A percentile compares a stretch with the other conserved stretches of the same genome.
Evolutionary conservation across 2,797 vertebrate genomes (phyloP).

Genomic region (Enteromius paludinosus): DNA sequence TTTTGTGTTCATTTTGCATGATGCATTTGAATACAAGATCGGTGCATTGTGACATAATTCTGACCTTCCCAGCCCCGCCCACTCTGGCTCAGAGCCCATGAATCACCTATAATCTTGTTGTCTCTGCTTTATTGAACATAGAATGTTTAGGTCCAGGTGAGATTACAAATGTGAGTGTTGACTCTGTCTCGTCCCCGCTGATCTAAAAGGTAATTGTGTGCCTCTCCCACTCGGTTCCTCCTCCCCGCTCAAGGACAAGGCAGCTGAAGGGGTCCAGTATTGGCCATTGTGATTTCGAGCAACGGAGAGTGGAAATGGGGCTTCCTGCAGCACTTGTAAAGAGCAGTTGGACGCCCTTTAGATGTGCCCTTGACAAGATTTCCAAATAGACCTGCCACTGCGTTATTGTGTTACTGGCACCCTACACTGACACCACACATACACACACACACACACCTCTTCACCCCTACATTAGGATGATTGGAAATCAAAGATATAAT

Average conservation of each 20-base stretch:
- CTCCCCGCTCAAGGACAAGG: conserved; percentile 70
- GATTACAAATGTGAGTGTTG: conserved; percentile 60
- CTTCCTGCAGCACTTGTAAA: conserved; percentile 70
- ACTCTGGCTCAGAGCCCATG: neutral
- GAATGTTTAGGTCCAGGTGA: conserved; percentile 22
- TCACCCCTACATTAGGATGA: conserved; percentile 65
- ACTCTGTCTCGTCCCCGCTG: conserved; percentile 66
- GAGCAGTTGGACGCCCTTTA: conserved; percentile 70
- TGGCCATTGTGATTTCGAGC: conserved; percentile 69
- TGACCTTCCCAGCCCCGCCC: neutral
- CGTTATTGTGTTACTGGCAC: conserved; percentile 74
- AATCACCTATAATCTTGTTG: conserved; percentile 42
- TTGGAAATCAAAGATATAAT: conserved; percentile 74
- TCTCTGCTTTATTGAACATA: conserved; percentile 43
- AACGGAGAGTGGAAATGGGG: conserved; percentile 65
- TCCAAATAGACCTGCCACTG: conserved; percentile 75
- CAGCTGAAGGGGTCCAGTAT: conserved; percentile 67
- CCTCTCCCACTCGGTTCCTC: conserved; percentile 58
- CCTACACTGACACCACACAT: conserved; percentile 16
- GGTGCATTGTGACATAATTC: neutral
- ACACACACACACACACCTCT: conserved; percentile 32
- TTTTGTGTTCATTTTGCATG: neutral
- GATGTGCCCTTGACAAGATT: conserved; percentile 72
- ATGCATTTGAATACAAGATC: neutral
- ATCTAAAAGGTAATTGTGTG: conserved; percentile 69